phyloP scores from a whole-genome alignment of 2,888 invertebrate species.

The Cosmia trapezina region DNA sequence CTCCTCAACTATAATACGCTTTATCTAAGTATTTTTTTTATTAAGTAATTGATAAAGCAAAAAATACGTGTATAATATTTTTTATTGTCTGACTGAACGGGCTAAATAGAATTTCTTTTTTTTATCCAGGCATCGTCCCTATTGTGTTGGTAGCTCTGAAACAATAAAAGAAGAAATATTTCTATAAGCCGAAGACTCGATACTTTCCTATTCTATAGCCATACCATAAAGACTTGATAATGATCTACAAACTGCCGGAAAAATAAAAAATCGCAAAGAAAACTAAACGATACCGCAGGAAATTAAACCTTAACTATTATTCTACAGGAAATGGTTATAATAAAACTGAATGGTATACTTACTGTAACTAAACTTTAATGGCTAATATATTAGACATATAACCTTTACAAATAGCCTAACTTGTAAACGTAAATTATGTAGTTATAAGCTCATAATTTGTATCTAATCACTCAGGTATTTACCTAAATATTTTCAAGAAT shows the following conservation, averaged over 20 bases:
- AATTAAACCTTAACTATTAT: slow-evolving; percentile 26
- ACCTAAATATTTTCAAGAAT: slow-evolving; percentile 58
- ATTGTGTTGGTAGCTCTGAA: background rate
- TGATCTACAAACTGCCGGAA: background rate
- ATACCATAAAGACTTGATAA: background rate
- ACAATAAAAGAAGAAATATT: background rate
- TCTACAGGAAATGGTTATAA: slow-evolving; percentile 41
- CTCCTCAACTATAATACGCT: too few relatives aligned
- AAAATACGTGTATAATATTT: too few relatives aligned
- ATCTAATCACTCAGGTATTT: slow-evolving; percentile 58
- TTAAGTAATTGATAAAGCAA: too few relatives aligned
- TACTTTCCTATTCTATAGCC: background rate
- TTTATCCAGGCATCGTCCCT: too few relatives aligned
- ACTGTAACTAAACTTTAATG: slow-evolving; percentile 34
- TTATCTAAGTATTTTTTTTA: too few relatives aligned
- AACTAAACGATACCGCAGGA: slow-evolving; percentile 2
- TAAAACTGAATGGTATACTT: slow-evolving; percentile 33
- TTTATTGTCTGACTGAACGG: too few relatives aligned
- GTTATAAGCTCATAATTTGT: slow-evolving; percentile 56
- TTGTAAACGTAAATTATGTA: slow-evolving; percentile 55
- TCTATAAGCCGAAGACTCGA: background rate
- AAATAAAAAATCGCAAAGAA: slow-evolving; percentile 7
- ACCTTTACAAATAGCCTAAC: slow-evolving; percentile 53
- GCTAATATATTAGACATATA: slow-evolving; percentile 44
- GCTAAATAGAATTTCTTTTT: too few relatives aligned